Evolutionary conservation across 1,140 invertebrate genomes (phyloP).

Genomic region (Cotesia chilonis): DNA sequence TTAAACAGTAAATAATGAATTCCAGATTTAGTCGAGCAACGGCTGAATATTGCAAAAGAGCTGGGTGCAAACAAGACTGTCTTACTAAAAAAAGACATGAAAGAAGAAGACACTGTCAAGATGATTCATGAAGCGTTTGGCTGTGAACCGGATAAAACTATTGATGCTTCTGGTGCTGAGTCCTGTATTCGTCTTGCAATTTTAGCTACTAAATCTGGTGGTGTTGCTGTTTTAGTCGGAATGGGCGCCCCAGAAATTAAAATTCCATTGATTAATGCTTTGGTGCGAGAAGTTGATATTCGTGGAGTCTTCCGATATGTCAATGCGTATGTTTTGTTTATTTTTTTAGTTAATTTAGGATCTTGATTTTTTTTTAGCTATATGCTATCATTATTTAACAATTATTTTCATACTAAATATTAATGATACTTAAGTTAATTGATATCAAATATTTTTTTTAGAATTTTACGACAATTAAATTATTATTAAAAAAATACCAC

Average conservation of each 20-base stretch:
- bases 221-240: constrained; percentile 85
- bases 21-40: constrained; percentile 78
- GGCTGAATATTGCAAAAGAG: constrained; percentile 82
- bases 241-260: constrained; percentile 81
- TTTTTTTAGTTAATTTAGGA: background rate
- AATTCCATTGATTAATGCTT: constrained; percentile 82
- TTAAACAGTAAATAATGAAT: too few relatives aligned
- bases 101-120: constrained; percentile 71
- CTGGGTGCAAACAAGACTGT: constrained; percentile 83
- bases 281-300: constrained; percentile 88
- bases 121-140: constrained; percentile 74
- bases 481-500: too few relatives aligned
- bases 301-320: constrained; percentile 90
- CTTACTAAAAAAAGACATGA: constrained; percentile 68
- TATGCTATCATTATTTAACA: too few relatives aligned
- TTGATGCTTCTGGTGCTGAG: constrained; percentile 90
- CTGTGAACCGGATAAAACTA: constrained; percentile 76
- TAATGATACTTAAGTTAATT: too few relatives aligned
- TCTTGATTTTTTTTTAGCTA: too few relatives aligned
- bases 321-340: constrained; percentile 77
- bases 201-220: constrained; percentile 82
- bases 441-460: too few relatives aligned
- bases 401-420: too few relatives aligned
- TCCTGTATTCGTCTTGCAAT: constrained; percentile 80
- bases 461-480: too few relatives aligned